phyloP scores from a whole-genome alignment of 2,797 vertebrate genomes.

The Heteromormyrus szaboi region DNA sequence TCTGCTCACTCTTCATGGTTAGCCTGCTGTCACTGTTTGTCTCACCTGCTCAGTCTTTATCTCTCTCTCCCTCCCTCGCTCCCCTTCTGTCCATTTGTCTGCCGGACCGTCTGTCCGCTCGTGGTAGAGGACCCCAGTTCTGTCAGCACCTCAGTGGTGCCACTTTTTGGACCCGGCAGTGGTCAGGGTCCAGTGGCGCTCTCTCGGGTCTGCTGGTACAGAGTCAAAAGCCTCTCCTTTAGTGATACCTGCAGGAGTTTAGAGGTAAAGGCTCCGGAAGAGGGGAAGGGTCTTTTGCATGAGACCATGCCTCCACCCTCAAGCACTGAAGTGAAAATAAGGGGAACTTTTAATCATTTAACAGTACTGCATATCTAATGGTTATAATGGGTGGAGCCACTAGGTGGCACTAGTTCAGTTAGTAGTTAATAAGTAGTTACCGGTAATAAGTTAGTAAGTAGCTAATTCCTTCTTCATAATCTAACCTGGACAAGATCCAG shows the following conservation, averaged over 20 bases:
- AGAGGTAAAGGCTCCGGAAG: conserved; percentile 72
- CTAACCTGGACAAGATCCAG: neutral
- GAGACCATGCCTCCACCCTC: neutral
- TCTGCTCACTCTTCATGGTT: neutral
- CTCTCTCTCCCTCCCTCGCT: neutral
- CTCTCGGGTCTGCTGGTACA: conserved; percentile 78
- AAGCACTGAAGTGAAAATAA: neutral
- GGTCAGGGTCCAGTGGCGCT: conserved; percentile 74
- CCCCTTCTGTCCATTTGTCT: conserved; percentile 14
- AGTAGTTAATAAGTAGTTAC: no score
- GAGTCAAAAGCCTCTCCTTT: conserved; percentile 77
- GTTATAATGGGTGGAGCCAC: neutral
- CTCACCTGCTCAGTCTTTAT: conserved; percentile 28
- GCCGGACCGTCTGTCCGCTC: conserved; percentile 52
- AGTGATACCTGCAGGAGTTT: conserved; percentile 75
- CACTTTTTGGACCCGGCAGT: conserved; percentile 68
- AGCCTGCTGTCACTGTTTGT: conserved; percentile 14
- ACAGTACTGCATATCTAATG: neutral
- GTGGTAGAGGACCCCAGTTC: conserved; percentile 73
- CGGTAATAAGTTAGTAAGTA: no score
- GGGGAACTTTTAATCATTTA: neutral
- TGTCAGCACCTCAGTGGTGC: conserved; percentile 69
- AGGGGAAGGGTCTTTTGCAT: neutral
- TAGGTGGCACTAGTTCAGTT: conserved; percentile 17
- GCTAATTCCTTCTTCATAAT: neutral